Conservation (phyloP, 1,140 invertebrate genomes). For the Ostrea edulis region DNA sequence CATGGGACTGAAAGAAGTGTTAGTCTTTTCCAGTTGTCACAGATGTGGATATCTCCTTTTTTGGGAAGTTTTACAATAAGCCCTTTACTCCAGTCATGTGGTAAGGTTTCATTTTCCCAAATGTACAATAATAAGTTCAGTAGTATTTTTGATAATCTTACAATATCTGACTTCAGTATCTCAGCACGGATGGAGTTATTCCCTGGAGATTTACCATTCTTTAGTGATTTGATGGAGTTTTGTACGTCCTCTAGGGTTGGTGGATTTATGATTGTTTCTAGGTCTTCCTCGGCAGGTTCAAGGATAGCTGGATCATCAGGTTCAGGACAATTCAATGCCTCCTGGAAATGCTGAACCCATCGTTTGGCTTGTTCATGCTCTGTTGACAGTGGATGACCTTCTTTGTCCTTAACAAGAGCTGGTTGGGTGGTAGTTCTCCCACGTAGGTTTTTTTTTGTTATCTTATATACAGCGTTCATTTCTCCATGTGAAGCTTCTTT, state of each 20-base stretch:
- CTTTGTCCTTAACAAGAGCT: slow-evolving; percentile 27
- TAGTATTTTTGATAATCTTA: not conserved
- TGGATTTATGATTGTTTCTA: slow-evolving; percentile 7
- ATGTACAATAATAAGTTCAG: not conserved
- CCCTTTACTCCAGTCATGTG: slow-evolving; percentile 43
- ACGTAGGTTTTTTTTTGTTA: not conserved
- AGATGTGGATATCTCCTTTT: slow-evolving; percentile 50
- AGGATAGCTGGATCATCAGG: not conserved
- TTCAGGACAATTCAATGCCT: not conserved
- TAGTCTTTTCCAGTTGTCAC: slow-evolving; percentile 53
- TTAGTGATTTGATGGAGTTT: slow-evolving; percentile 23
- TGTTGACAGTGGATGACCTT: no score
- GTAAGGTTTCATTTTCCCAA: slow-evolving; percentile 37
- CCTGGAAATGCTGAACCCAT: not conserved
- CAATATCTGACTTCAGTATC: slow-evolving; percentile 25
- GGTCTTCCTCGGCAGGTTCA: not conserved
- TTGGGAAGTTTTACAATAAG: slow-evolving; percentile 55
- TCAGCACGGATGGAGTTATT: slow-evolving; percentile 43
- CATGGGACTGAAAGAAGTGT: slow-evolving; percentile 52
- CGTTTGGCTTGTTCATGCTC: no score
- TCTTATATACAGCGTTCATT: not conserved
- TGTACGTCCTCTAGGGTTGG: slow-evolving; percentile 27
- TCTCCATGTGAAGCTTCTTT: not conserved
- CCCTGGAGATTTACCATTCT: slow-evolving; percentile 11
- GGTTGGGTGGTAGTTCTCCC: no score